These are phyloP conservation scores for Apocrypta bakeri DNA, from an alignment of 1,140 invertebrate genomes.

Conservation along the genomic window DNA sequence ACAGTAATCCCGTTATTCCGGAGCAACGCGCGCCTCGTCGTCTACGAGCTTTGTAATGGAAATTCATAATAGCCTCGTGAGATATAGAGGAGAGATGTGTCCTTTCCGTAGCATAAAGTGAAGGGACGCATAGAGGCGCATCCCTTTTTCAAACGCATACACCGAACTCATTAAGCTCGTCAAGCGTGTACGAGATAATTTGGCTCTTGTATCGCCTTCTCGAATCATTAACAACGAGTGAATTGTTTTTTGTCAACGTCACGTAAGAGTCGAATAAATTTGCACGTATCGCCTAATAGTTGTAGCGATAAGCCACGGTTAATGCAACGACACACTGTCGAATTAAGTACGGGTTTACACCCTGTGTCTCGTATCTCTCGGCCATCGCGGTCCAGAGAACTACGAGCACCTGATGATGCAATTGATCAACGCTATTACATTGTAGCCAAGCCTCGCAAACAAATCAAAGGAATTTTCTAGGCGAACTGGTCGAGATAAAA, in stretches of 20 bases:
- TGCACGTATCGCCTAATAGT: too few relatives aligned
- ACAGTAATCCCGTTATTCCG: slow-evolving; percentile 55
- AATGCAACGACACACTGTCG: not conserved
- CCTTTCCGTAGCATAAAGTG: not conserved
- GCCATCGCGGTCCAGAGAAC: not conserved
- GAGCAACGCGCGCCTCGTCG: slow-evolving; percentile 8
- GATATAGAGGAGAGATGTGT: slow-evolving; percentile 4
- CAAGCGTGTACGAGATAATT: too few relatives aligned
- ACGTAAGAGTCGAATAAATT: too few relatives aligned
- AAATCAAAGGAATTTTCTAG: slow-evolving; percentile 34
- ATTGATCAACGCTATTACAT: slow-evolving; percentile 25
- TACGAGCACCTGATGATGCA: slow-evolving; percentile 17
- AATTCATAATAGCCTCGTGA: slow-evolving; percentile 45
- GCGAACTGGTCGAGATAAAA: not conserved
- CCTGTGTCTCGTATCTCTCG: not conserved
- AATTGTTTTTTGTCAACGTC: too few relatives aligned
- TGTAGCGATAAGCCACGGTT: too few relatives aligned
- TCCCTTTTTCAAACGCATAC: not conserved
- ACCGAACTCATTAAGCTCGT: not conserved
- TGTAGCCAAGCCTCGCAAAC: slow-evolving; percentile 26
- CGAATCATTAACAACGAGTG: too few relatives aligned
- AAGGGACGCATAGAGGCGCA: not conserved
- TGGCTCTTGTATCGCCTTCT: not conserved
- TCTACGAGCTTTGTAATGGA: slow-evolving; percentile 58
- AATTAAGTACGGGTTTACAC: not conserved